Percentiles rank a stretch among this genome's conserved stretches.
These are phyloP conservation scores for Macrotrachela quadricornifera DNA, from an alignment of 1,140 invertebrate species.

Conservation along the genomic window DNA sequence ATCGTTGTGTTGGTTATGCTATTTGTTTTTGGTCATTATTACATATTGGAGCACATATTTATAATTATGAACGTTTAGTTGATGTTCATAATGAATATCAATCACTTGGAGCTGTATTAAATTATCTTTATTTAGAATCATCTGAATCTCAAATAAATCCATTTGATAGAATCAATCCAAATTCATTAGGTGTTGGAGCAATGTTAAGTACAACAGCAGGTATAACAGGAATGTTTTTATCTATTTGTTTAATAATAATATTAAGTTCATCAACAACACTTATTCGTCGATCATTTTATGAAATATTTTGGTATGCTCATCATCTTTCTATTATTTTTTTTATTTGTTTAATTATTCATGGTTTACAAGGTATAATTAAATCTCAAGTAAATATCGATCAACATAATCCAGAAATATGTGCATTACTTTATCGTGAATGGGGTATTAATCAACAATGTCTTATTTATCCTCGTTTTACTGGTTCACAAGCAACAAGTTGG, in stretches of 20 bases:
- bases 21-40: not conserved
- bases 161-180: not conserved
- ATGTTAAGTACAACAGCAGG: conserved; percentile 19
- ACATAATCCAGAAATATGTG: conserved; percentile 4
- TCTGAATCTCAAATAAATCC: conserved; percentile 1
- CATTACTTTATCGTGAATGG: not conserved
- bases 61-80: conserved; percentile 4
- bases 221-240: conserved; percentile 21
- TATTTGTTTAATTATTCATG: too few species aligned
- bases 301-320: conserved; percentile 31
- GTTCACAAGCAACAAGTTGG: conserved; percentile 15
- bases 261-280: conserved; percentile 25
- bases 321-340: conserved; percentile 9
- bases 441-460: conserved; percentile 1
- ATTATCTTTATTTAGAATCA: not conserved
- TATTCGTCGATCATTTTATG: conserved; percentile 26
- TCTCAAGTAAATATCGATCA: not conserved
- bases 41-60: not conserved
- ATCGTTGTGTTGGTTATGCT: conserved; percentile 1
- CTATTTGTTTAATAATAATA: conserved; percentile 22
- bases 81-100: not conserved
- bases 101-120: not conserved
- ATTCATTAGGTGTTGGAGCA: not conserved
- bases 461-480: conserved; percentile 1
- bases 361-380: not conserved